phyloP scores from a whole-genome alignment of 2,113 vertebrate genomes.

The Sphyrna mokarran region DNA sequence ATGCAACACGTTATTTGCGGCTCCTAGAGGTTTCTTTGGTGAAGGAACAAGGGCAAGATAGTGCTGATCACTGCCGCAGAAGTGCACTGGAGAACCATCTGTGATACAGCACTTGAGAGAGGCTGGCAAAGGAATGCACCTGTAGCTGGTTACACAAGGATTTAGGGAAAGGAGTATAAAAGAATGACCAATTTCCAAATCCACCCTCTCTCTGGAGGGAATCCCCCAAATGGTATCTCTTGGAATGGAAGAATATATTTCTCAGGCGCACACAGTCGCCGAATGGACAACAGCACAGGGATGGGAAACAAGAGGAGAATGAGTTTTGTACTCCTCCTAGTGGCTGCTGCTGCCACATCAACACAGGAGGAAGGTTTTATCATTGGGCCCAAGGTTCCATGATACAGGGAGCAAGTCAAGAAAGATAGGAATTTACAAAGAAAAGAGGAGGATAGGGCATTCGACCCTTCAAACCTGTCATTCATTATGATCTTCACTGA shows the following conservation, averaged over 20 bases:
- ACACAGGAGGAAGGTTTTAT: background rate
- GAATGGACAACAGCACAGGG: background rate
- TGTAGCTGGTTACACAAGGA: background rate
- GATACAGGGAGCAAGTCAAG: background rate
- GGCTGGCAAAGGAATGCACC: background rate
- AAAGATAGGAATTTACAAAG: background rate
- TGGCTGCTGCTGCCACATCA: background rate
- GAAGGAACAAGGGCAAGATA: background rate
- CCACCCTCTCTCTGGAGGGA: background rate
- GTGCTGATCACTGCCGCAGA: background rate
- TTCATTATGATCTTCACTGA: no score
- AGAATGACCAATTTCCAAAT: background rate
- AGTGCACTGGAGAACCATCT: background rate
- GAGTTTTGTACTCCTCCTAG: background rate
- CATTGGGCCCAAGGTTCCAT: background rate
- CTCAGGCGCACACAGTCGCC: background rate
- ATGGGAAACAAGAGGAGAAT: background rate
- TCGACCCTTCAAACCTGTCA: no score
- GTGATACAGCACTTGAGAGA: background rate
- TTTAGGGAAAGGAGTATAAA: background rate
- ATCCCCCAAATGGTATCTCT: background rate
- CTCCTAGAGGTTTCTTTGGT: background rate
- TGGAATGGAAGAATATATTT: background rate
- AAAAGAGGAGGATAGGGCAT: background rate
- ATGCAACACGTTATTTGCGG: background rate